Base-by-base conservation (phyloP, 2,888 invertebrate genomes). In the Octonoba sinensis region DNA sequence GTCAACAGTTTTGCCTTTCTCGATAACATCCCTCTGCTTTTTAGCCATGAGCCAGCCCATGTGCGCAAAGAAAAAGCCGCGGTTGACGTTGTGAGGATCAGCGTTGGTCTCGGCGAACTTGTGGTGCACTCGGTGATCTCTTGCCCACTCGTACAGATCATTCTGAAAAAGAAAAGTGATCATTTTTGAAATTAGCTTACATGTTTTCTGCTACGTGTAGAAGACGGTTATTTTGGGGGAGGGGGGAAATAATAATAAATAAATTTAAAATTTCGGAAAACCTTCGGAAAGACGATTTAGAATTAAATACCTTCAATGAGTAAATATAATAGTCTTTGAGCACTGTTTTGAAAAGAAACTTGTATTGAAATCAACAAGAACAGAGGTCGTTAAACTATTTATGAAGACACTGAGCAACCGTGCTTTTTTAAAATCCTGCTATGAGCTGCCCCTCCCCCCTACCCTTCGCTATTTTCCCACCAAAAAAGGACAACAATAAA, bases 61-160 rank as follows among this genome's bases (percentile, higher is more conserved):
- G 85, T 91, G 91, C 8, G 91, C 86, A 85, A 90, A 91, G 87
- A 91, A 90, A 87, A 91, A 90, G 8, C 90, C 90, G 18, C 89
- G 84, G 20, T 86, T 86, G 36, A 87, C 86, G 84, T 88, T 88
- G 85, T 88, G 89, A 8, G 88, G 88, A 77, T 88, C 88, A 46
- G 88, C 89, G 82, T 88, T 86, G 6, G 88, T 89, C 75, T 89
- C 89, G 6, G 88, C 87, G 86, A 87, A 88, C 81, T 89, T 89
- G 85, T 88, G 88, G 81, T 88, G 88, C 62, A 88, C 87, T 18
- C 88, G 85, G 85, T 88, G 88, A 82, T 89, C 89, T 27, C 89
- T 86, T 20, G 87, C 85, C 88, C 88, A 88, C 66, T 88, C 88
- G 82, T 88, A 88, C 47, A 88, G 85, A 84, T 88, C 87, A 73